These are phyloP conservation scores for Etheostoma cragini DNA, from an alignment of 2,113 vertebrate species.

Conservation along the genomic window DNA sequence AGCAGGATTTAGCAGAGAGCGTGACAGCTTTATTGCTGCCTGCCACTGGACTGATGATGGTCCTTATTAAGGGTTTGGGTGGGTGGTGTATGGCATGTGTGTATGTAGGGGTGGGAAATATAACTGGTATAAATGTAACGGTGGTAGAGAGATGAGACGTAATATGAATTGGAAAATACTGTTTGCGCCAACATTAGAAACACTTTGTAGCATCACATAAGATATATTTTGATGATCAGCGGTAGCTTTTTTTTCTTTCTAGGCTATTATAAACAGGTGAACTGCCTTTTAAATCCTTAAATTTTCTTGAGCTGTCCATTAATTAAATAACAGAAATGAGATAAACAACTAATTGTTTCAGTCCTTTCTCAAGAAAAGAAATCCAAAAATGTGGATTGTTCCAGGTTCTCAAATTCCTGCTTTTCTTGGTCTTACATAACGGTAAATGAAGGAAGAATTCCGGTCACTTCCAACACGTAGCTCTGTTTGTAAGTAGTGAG, in stretches of 20 bases:
- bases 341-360: not conserved
- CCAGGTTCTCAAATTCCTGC: not conserved
- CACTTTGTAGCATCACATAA: slow-evolving; percentile 1
- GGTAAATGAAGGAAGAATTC: not conserved
- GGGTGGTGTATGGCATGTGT: slow-evolving; percentile 1
- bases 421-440: not conserved
- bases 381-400: not conserved
- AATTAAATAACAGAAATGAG: not conserved
- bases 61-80: slow-evolving; percentile 29
- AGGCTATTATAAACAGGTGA: not conserved
- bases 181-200: not conserved
- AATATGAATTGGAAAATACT: slow-evolving; percentile 16
- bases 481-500: no score
- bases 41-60: slow-evolving; percentile 42
- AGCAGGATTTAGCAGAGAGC: slow-evolving; percentile 13
- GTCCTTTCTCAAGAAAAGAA: not conserved
- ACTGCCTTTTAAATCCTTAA: not conserved
- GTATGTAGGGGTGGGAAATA: not conserved
- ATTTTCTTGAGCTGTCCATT: not conserved
- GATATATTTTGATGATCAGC: not conserved
- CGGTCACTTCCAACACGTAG: no score
- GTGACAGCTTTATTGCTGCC: slow-evolving; percentile 58
- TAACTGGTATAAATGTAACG: slow-evolving; percentile 35
- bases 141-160: slow-evolving; percentile 1
- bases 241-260: not conserved